Evolutionary conservation across 2,888 invertebrate species (phyloP), one percentile per base, ranked within the genome.

Genomic region (Ischnus inquisitorius): DNA sequence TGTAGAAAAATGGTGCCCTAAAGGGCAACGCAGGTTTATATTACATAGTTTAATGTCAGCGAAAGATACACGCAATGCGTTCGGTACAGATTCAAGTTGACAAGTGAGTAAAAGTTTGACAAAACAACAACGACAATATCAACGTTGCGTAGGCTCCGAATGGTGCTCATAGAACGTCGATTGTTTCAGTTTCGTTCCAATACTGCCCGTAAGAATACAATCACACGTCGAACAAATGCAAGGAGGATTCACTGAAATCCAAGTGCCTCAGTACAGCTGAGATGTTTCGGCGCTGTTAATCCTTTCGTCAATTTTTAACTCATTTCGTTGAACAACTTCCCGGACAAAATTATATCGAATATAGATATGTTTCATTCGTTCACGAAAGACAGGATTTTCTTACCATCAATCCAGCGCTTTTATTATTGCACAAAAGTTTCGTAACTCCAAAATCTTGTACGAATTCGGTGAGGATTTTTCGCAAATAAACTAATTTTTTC

Each of bases 311-410:
- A 54, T 10, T n/a, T n/a, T n/a, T n/a, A n/a, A n/a, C n/a, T n/a
- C n/a, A n/a, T n/a, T n/a, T n/a, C n/a, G n/a, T n/a, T 54, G 54
- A 19, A 54, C 19, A n/a, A 54, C 68, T 25, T 86, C 76, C 1
- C 85, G 68, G 0, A 86, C 62, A 69, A 83, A 85, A 39, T 85
- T 82, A 19, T 75, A 84, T 41, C 86, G 71, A 1, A 85, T 83
- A 22, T 82, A 78, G 64, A 85, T 85, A 46, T 85, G 82, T 51
- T 87, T 87, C 2, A 83, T 76, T 57, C 84, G n/a, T n/a, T n/a
- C n/a, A n/a, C n/a, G n/a, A n/a, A n/a, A n/a, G n/a, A n/a, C n/a
- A n/a, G n/a, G n/a, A n/a, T n/a, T n/a, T n/a, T n/a, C n/a, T n/a
- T n/a, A n/a, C n/a, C n/a, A n/a, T n/a, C n/a, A n/a, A n/a, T n/a